These are phyloP conservation scores for Agonopterix arenella DNA, from an alignment of 2,888 invertebrate genomes.

Conservation along the genomic window DNA sequence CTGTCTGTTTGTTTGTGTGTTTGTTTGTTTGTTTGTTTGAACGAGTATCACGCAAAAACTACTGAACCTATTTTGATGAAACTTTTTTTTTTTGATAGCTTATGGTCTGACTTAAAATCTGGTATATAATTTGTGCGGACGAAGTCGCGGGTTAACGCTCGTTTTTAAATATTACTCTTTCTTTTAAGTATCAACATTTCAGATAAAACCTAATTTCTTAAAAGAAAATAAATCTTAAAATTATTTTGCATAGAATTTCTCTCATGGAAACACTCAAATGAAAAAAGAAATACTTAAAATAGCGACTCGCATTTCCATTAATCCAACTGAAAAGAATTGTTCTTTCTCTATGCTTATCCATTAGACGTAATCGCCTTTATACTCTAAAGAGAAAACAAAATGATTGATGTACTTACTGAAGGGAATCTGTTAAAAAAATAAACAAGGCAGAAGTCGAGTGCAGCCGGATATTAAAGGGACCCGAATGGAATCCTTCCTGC, in stretches of 20 bases:
- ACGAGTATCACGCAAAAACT: too few relatives aligned
- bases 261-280: not conserved
- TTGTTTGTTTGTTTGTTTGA: too few relatives aligned
- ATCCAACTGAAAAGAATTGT: not conserved
- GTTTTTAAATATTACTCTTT: too few relatives aligned
- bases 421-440: conserved; percentile 25
- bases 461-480: conserved; percentile 58
- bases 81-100: too few relatives aligned
- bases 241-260: not conserved
- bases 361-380: conserved; percentile 10
- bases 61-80: too few relatives aligned
- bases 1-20: too few relatives aligned
- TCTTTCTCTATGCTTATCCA: conserved; percentile 8
- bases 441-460: conserved; percentile 40
- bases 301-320: not conserved
- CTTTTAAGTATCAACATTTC: too few relatives aligned
- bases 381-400: conserved; percentile 8
- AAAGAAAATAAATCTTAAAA: too few relatives aligned
- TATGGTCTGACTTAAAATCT: too few relatives aligned
- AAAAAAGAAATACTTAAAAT: not conserved
- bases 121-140: too few relatives aligned
- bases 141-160: too few relatives aligned
- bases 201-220: too few relatives aligned
- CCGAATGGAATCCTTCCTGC: conserved; percentile 28
- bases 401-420: conserved; percentile 11